Evolutionary conservation across 2,888 invertebrate genomes (phyloP), one percentile per base, ranked within the genome.

Genomic region (Azorinus chamasolen): DNA sequence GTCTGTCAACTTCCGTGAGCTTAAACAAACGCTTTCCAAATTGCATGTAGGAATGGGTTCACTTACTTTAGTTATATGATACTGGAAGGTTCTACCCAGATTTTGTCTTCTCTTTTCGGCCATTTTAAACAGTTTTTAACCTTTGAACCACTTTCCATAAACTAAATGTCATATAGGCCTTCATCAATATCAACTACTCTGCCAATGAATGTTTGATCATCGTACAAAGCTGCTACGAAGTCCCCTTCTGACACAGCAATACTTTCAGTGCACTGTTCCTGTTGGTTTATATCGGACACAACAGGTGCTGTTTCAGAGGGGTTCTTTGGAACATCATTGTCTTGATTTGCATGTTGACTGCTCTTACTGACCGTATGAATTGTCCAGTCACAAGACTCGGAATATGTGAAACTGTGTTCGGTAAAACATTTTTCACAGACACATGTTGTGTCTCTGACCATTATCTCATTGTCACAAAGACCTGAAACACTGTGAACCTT

Each of bases 381-480:
- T 43, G 25, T 27, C 70, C 70, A 70, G 18, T 62, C 63, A 55
- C 70, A 70, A 20, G 24, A 16, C 14, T 64, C 55, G 8, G 64
- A 45, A 46, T n/a, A 62, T 2, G 58, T n/a, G 27, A 70, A 70
- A 4, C 70, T 62, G 0, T 48, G 50, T 16, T 55, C 46, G 24
- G 37, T 48, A 22, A 70, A 62, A 24, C 70, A 70, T 22, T 62
- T 37, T 8, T 14, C 37, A 22, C 70, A 70, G 1, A 55, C 57
- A 39, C 70, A 70, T 8, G 62, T 69, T 20, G 70, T 70, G 1
- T 61, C 61, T 22, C 69, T 53, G 2, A 53, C 61, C 62, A 63
- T 70, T 16, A 62, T 50, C 24, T 64, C 55, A 8, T 55, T 4
- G n/a, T 64, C 46, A 55, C n/a, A 27, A 20, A 55, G 10, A 14